These are phyloP conservation scores for Pristionchus exspectatus DNA, from an alignment of 2,888 invertebrate genomes.

Conservation along the genomic window DNA sequence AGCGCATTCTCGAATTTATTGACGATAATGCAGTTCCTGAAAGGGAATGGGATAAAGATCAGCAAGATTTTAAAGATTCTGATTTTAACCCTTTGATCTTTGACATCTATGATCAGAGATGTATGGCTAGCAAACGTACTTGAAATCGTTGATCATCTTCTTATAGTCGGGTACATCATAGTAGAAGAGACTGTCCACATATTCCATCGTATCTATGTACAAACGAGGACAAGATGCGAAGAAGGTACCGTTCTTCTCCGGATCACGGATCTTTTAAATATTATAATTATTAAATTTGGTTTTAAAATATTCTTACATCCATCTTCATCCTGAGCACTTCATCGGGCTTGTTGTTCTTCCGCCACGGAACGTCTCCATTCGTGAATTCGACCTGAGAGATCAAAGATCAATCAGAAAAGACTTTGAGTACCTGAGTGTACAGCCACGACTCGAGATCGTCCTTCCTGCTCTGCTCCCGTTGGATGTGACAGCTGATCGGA, in stretches of 20 bases:
- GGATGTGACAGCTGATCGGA: constrained; percentile 63
- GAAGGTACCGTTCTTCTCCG: constrained; percentile 39
- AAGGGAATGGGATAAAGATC: background rate
- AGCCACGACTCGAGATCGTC: constrained; percentile 73
- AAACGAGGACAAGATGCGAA: constrained; percentile 68
- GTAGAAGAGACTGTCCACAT: constrained; percentile 58
- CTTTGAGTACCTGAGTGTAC: constrained; percentile 61
- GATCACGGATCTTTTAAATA: background rate
- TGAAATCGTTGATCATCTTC: constrained; percentile 55
- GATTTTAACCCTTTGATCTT: background rate
- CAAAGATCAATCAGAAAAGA: constrained; percentile 42
- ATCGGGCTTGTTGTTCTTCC: constrained; percentile 60
- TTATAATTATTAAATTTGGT: background rate
- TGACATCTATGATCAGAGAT: background rate
- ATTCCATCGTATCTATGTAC: constrained; percentile 62
- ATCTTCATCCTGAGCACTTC: constrained; percentile 60
- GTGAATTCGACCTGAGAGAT: constrained; percentile 67
- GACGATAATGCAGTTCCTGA: constrained; percentile 38
- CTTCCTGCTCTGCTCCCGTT: constrained; percentile 68
- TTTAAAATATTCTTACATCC: constrained; percentile 10
- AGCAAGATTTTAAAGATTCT: too few relatives aligned
- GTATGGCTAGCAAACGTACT: background rate
- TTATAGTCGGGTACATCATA: constrained; percentile 71
- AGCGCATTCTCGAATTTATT: constrained; percentile 47
- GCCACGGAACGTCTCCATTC: constrained; percentile 71